A percentile compares a stretch with the other conserved stretches of the same genome.
These are phyloP conservation scores for Petrocephalus microphthalmus DNA, from an alignment of 2,113 vertebrate genomes.

Conservation along the genomic window DNA sequence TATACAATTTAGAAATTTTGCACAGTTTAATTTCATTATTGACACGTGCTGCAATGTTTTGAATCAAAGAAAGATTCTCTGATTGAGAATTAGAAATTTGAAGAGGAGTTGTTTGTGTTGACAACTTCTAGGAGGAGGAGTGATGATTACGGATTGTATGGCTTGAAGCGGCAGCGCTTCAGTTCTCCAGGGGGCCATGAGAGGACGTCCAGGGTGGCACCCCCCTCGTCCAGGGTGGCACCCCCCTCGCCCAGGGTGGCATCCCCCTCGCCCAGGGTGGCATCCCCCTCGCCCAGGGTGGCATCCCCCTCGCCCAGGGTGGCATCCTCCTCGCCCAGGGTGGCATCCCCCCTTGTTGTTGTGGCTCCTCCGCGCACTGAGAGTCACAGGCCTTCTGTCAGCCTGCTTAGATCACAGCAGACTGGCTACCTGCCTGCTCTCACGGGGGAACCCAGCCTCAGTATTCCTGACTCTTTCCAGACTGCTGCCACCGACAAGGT, in stretches of 20 bases:
- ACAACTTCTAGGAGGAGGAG: conserved; percentile 65
- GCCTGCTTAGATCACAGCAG: conserved; percentile 34
- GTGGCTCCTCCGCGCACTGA: conserved; percentile 59
- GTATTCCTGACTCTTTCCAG: conserved; percentile 46
- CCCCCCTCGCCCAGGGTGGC: conserved; percentile 25
- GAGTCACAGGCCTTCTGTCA: conserved; percentile 30
- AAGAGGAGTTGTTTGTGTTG: conserved; percentile 8
- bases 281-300: conserved; percentile 12
- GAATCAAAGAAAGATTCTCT: background rate
- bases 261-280: conserved; percentile 13
- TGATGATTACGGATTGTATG: conserved; percentile 48
- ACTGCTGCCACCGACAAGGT: conserved; percentile 73
- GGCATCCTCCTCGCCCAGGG: conserved; percentile 29
- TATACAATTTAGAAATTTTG: background rate
- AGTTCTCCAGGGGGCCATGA: conserved; percentile 46
- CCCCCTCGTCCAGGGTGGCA: conserved; percentile 15
- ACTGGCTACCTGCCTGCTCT: conserved; percentile 43
- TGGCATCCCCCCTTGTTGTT: too few relatives aligned
- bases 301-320: conserved; percentile 11
- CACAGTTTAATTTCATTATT: background rate
- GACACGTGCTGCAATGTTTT: background rate
- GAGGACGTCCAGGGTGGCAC: background rate
- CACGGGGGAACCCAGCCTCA: conserved; percentile 44
- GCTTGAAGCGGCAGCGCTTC: conserved; percentile 71
- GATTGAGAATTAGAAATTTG: background rate